These are phyloP conservation scores for Champsocephalus gunnari DNA, from an alignment of 2,797 vertebrate species.

Conservation along the genomic window DNA sequence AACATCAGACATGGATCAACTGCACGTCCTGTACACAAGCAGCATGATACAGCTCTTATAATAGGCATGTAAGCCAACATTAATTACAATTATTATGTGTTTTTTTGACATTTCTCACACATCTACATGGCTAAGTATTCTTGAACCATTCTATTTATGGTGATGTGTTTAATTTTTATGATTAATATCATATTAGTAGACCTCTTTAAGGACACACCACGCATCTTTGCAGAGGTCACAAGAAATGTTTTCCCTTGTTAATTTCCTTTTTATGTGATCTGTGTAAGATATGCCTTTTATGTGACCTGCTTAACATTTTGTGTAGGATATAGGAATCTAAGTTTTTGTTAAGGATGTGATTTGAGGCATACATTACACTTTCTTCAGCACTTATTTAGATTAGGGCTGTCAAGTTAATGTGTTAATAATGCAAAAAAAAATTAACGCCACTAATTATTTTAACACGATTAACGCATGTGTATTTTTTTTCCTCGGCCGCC, in stretches of 20 bases:
- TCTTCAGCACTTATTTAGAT: neutral
- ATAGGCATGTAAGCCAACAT: conserved; percentile 23
- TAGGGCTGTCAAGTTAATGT: no score
- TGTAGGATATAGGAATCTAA: neutral
- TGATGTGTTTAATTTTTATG: conserved; percentile 37
- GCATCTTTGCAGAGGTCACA: neutral
- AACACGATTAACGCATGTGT: no score
- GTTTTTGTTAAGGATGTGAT: neutral
- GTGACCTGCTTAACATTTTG: no score
- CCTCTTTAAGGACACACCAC: neutral
- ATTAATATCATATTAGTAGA: conserved; percentile 34
- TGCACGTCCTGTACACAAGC: conserved; percentile 12
- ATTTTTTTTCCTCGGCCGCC: no score
- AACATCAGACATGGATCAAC: conserved; percentile 62
- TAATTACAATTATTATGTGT: conserved; percentile 15
- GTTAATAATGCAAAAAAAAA: no score
- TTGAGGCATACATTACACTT: neutral
- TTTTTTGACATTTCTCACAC: conserved; percentile 6
- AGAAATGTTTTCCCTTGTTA: no score
- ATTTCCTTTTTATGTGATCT: neutral
- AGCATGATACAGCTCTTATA: conserved; percentile 9
- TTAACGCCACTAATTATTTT: no score
- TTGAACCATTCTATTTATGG: conserved; percentile 23
- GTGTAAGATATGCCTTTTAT: neutral
- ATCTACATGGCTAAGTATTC: conserved; percentile 26